phyloP scores from a whole-genome alignment of 1,140 invertebrate species.

The Drosophila rufa region DNA sequence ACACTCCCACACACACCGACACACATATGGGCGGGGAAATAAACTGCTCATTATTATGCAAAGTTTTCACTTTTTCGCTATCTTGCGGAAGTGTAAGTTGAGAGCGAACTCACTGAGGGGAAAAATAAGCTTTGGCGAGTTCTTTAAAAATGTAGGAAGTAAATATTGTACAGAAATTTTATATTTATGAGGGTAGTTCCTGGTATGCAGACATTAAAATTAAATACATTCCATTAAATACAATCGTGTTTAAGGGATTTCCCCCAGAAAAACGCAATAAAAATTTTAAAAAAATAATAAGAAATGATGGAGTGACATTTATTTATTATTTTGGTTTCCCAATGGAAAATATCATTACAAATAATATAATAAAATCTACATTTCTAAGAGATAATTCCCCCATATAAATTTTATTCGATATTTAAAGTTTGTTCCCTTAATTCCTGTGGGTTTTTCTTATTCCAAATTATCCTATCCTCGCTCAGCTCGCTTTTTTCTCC shows the following conservation, averaged over 20 bases:
- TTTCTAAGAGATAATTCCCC: not conserved
- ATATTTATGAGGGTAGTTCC: not conserved
- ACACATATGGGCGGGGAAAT: conserved; percentile 48
- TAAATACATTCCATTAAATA: too few species aligned
- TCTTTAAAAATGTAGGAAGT: not conserved
- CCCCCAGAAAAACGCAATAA: too few species aligned
- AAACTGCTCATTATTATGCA: conserved; percentile 80
- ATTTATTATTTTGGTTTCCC: too few species aligned
- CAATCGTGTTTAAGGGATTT: too few species aligned
- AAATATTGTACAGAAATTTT: too few species aligned
- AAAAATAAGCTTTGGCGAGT: not conserved
- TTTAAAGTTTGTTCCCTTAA: not conserved
- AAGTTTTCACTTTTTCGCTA: conserved; percentile 68
- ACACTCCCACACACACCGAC: conserved; percentile 1
- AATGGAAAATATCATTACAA: too few species aligned
- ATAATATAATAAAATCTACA: not conserved
- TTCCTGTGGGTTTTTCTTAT: not conserved
- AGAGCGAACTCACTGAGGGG: conserved; percentile 11
- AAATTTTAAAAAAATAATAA: too few species aligned
- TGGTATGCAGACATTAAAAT: too few species aligned
- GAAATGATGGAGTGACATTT: too few species aligned
- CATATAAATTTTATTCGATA: not conserved
- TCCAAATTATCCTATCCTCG: not conserved
- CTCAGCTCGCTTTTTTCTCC: conserved; percentile 1
- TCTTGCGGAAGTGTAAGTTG: conserved; percentile 57